Evolutionary conservation across 1,140 invertebrate genomes (phyloP).

Genomic region (Anadara kagoshimensis): DNA sequence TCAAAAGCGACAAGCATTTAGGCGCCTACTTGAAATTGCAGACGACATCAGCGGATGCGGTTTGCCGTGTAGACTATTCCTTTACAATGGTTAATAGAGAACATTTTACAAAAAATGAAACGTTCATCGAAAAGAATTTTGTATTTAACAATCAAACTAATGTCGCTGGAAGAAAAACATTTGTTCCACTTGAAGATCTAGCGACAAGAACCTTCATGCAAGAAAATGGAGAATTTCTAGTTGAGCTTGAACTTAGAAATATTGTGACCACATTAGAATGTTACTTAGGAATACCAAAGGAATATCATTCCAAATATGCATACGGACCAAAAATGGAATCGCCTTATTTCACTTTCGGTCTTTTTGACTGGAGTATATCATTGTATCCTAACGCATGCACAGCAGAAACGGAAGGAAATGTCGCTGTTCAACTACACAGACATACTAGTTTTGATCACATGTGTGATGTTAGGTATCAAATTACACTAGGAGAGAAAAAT

Average conservation of each 20-base stretch:
- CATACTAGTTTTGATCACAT: constrained; percentile 88
- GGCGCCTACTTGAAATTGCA: constrained; percentile 89
- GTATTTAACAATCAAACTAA: constrained; percentile 86
- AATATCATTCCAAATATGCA: constrained; percentile 44
- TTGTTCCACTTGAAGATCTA: constrained; percentile 86
- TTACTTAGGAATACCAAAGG: constrained; percentile 68
- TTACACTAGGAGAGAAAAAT: constrained; percentile 82
- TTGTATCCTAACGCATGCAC: constrained; percentile 78
- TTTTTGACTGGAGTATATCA: constrained; percentile 89
- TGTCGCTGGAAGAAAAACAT: constrained; percentile 86
- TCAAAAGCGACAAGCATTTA: constrained; percentile 84
- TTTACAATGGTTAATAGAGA: constrained; percentile 90
- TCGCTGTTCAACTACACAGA: constrained; percentile 80
- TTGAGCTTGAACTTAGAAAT: constrained; percentile 87
- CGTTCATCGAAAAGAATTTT: constrained; percentile 83
- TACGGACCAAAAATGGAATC: constrained; percentile 79
- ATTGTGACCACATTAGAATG: constrained; percentile 85
- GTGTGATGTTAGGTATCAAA: constrained; percentile 83
- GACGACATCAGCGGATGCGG: constrained; percentile 82
- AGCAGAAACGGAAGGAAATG: constrained; percentile 74
- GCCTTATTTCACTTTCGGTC: constrained; percentile 84
- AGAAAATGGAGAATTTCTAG: constrained; percentile 87
- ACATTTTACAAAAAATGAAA: constrained; percentile 88
- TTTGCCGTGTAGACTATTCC: constrained; percentile 82
- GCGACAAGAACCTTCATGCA: constrained; percentile 86